Conservation (phyloP, 2,113 vertebrate species). For the Microcebus griseorufus region DNA sequence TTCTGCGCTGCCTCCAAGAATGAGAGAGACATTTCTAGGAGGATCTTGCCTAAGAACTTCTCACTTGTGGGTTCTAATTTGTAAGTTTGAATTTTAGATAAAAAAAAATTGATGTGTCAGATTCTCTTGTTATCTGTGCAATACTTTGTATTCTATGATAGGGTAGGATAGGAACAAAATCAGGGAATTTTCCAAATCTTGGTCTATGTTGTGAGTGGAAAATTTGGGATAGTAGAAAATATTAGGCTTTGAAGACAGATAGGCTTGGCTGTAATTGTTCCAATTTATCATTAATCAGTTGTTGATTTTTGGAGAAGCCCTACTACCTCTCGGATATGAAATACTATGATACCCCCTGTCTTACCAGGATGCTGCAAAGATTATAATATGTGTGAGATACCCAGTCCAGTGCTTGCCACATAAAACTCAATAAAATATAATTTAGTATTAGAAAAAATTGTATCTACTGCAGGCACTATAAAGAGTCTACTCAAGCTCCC, state of each 20-base stretch:
- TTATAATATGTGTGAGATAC: background rate
- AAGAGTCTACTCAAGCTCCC: background rate
- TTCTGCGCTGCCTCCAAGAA: background rate
- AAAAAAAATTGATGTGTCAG: background rate
- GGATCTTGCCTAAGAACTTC: background rate
- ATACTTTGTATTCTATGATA: background rate
- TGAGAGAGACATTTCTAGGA: background rate
- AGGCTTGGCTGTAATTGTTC: background rate
- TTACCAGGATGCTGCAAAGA: background rate
- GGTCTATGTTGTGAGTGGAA: background rate
- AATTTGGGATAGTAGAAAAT: background rate
- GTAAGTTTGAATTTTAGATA: background rate
- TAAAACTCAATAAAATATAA: background rate
- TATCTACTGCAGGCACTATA: background rate
- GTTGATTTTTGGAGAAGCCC: background rate
- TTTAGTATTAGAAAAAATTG: background rate
- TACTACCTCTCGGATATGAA: background rate
- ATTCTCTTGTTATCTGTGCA: background rate
- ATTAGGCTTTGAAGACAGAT: background rate
- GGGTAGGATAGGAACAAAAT: background rate
- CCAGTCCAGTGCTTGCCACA: background rate
- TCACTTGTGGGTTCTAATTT: background rate
- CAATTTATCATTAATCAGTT: background rate
- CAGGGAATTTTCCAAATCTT: background rate
- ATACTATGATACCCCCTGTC: background rate